phyloP scores from a whole-genome alignment of 2,797 vertebrate species.

The Coregonus ussuriensis region DNA sequence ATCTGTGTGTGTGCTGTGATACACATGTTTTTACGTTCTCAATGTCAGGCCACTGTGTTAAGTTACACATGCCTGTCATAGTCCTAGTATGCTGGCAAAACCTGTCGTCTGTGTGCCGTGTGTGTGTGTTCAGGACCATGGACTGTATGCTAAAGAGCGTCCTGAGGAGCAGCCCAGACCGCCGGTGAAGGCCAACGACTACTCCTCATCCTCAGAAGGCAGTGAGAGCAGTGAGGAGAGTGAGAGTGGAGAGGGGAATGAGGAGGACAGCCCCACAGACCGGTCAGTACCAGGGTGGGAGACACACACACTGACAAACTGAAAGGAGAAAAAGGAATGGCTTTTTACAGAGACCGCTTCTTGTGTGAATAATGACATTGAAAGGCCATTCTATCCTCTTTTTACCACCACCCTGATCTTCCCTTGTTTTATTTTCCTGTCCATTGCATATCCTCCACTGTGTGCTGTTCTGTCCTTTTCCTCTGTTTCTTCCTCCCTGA shows the following conservation, averaged over 20 bases:
- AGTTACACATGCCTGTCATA: not conserved
- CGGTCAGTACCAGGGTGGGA: constrained; percentile 65
- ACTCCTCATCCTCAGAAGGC: constrained; percentile 92
- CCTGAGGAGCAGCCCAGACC: constrained; percentile 87
- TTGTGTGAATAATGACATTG: too few relatives aligned
- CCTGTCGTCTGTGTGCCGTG: constrained; percentile 7
- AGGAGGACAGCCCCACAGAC: constrained; percentile 85
- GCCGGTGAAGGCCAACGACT: constrained; percentile 91
- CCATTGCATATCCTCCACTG: too few relatives aligned
- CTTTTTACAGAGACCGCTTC: too few relatives aligned
- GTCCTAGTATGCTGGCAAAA: not conserved
- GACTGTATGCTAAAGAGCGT: constrained; percentile 85
- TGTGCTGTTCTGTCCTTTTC: not conserved
- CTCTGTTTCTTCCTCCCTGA: not conserved
- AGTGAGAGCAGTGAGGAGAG: constrained; percentile 92
- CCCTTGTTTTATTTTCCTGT: too few relatives aligned
- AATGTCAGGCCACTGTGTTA: not conserved
- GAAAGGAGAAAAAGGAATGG: too few relatives aligned
- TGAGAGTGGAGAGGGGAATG: constrained; percentile 84
- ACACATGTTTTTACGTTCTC: not conserved
- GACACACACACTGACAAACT: not conserved
- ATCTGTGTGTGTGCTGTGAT: constrained; percentile 41
- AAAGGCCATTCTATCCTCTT: not conserved
- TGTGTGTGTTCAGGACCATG: constrained; percentile 78
- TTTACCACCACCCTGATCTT: not conserved